Percentiles rank a stretch among this genome's conserved stretches.
These are phyloP conservation scores for Pelochelys cantorii DNA, from an alignment of 2,797 vertebrate species.

Conservation along the genomic window DNA sequence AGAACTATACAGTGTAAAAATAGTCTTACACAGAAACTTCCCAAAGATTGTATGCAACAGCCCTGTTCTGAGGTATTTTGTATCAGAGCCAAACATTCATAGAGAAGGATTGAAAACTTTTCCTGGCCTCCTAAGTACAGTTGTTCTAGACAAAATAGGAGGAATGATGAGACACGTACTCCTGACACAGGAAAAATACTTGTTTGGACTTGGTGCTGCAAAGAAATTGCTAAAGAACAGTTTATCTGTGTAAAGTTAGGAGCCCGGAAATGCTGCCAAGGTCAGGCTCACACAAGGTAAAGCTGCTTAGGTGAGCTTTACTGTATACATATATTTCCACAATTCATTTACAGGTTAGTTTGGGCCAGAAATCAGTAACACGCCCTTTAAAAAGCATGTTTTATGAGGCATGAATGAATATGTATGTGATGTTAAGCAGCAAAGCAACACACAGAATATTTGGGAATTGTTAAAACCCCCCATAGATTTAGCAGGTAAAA, in stretches of 20 bases:
- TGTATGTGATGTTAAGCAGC: not conserved
- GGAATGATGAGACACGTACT: not conserved
- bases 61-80: not conserved
- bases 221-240: not conserved
- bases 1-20: not conserved
- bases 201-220: not conserved
- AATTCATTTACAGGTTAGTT: not conserved
- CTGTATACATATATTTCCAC: not conserved
- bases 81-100: slow-evolving; percentile 3
- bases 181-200: not conserved
- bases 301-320: not conserved
- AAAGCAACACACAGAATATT: not conserved
- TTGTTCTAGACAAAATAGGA: not conserved
- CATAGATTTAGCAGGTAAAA: not conserved
- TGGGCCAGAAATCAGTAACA: not conserved
- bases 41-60: not conserved
- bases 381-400: no score
- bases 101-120: not conserved
- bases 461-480: no score
- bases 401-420: not conserved
- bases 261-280: not conserved
- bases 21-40: not conserved
- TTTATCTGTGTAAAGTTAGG: not conserved
- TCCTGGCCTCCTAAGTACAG: not conserved
- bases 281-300: not conserved